Base-by-base conservation (phyloP, 2,113 vertebrate species). In the Lepus europaeus region DNA sequence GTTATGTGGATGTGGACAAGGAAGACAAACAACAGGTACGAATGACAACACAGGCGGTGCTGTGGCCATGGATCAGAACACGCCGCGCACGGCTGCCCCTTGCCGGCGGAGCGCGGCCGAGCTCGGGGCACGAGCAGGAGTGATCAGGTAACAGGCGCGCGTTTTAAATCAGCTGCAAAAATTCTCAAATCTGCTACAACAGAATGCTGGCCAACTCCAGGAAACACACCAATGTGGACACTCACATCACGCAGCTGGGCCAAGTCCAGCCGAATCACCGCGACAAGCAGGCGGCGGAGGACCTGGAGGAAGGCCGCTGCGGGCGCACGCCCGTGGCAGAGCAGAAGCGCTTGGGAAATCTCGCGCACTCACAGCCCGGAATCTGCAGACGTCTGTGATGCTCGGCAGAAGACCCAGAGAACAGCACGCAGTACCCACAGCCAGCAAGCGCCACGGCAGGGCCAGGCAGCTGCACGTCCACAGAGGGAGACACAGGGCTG, bases 11-110 rank as follows among this genome's bases (percentile, higher is more conserved):
- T 64, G 9, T 33, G 25, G 11, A 39, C 6, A 8, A 3, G 25
- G 9, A 79, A 33, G 19, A 8, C 1, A 64, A 51, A 36, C 6
- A 45, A 45, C 6, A 45, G 45, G 45, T 45, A 14, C 1, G 12
- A 2, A 8, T 20, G 45, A 59, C 9, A 72, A 70, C 59, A 14
- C 13, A 51, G n/a, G 1, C 10, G 13, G 14, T 8, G 11, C 6
- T 3, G 23, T 13, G 0, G 9, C 33, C 63, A 1, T 29, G 2
- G 10, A 5, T 4, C 19, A 9, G 45, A 39, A 56, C 2, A 1
- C 0, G 22, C 3, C 4, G 0, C 0, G 0, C 7, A 33, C 22
- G 61, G 14, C 5, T 2, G 20, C 25, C 3, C 49, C 3, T 19
- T 5, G 5, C 45, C 45, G 45, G 45, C 6, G 45, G 45, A 45